A percentile compares a stretch with the other conserved stretches of the same genome.
phyloP scores from a whole-genome alignment of 2,113 vertebrate species.

The Thamnaconus septentrionalis region DNA sequence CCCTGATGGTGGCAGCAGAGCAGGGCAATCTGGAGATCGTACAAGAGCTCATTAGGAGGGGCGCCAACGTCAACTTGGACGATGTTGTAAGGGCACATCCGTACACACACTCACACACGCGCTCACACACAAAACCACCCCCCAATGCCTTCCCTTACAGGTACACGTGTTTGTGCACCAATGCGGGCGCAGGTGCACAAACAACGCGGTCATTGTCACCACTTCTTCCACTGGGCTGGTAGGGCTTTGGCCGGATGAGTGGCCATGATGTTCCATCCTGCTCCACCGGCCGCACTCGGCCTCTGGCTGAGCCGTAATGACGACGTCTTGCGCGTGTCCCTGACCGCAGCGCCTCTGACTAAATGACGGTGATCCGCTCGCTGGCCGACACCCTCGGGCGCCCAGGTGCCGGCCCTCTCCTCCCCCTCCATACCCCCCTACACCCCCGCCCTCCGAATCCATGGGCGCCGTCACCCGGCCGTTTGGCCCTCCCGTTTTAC shows the following conservation, averaged over 20 bases:
- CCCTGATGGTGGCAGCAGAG: conserved; percentile 94
- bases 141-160: background rate
- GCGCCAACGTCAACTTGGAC: conserved; percentile 92
- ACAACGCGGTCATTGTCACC: conserved; percentile 38
- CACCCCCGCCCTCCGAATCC: conserved; percentile 14
- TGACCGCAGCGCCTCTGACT: conserved; percentile 41
- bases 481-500: conserved; percentile 10
- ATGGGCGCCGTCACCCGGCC: too few relatives aligned
- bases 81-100: conserved; percentile 80
- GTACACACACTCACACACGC: conserved; percentile 12
- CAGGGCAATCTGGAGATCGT: conserved; percentile 94
- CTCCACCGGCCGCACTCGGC: conserved; percentile 58
- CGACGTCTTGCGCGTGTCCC: conserved; percentile 43
- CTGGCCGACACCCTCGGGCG: conserved; percentile 53
- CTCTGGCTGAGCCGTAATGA: conserved; percentile 63
- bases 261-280: conserved; percentile 44
- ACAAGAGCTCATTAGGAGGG: conserved; percentile 91
- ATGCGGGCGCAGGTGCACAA: conserved; percentile 37
- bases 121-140: background rate
- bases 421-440: conserved; percentile 14
- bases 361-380: conserved; percentile 61
- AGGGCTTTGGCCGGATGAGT: conserved; percentile 5
- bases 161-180: background rate
- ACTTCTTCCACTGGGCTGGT: conserved; percentile 30
- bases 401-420: conserved; percentile 10